Conservation (phyloP, 2,797 vertebrate species). For the Acestrorhynchus altus region DNA sequence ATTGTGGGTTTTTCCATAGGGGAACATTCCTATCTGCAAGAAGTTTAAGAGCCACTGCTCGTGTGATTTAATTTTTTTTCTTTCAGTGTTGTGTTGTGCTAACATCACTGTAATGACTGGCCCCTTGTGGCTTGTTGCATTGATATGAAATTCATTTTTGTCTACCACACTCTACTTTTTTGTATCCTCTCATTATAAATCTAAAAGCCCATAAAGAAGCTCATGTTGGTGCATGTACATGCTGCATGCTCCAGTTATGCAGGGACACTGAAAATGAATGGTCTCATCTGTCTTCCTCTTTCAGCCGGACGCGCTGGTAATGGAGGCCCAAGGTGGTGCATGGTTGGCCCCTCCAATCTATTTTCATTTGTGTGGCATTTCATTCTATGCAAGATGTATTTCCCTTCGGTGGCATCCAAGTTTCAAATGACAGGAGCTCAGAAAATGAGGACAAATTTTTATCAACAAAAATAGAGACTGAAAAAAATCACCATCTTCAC, state of each 20-base stretch:
- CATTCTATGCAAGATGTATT: conserved; percentile 66
- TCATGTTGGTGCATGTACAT: conserved; percentile 33
- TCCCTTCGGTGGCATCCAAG: conserved; percentile 58
- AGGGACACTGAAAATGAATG: conserved; percentile 62
- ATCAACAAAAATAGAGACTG: conserved; percentile 54
- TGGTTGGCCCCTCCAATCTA: conserved; percentile 74
- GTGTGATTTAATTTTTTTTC: not conserved
- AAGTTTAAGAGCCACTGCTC: too few species aligned
- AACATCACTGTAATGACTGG: not conserved
- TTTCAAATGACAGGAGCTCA: conserved; percentile 61
- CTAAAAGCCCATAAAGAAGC: conserved; percentile 34
- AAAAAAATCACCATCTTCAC: conserved; percentile 4
- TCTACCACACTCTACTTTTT: not conserved
- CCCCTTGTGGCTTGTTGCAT: not conserved
- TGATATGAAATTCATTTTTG: not conserved
- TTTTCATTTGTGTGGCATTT: conserved; percentile 85
- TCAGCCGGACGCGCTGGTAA: conserved; percentile 66
- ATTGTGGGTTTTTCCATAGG: too few species aligned
- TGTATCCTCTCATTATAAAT: conserved; percentile 25
- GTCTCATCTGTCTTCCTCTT: conserved; percentile 76
- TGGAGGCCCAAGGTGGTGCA: conserved; percentile 75
- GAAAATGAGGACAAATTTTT: conserved; percentile 82
- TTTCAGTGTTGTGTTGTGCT: not conserved
- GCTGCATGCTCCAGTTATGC: conserved; percentile 51
- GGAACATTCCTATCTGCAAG: too few species aligned